These are phyloP conservation scores for Tetranychus truncatus DNA, from an alignment of 2,888 invertebrate species.

Conservation along the genomic window DNA sequence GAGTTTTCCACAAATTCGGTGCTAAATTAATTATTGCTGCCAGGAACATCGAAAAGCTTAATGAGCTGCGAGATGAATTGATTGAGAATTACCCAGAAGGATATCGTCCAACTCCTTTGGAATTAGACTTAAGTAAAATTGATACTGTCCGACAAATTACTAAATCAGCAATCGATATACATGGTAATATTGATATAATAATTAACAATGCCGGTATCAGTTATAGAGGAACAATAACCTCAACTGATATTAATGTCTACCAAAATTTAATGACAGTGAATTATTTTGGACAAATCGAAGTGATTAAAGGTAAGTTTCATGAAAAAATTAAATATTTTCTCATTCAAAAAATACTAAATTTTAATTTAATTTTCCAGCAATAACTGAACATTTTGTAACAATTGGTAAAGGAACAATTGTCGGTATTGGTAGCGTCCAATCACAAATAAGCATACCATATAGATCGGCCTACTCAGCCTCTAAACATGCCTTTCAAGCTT, in stretches of 20 bases:
- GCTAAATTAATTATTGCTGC: slow-evolving; percentile 68
- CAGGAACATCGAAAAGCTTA: slow-evolving; percentile 54
- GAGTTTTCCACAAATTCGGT: slow-evolving; percentile 61
- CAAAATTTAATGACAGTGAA: slow-evolving; percentile 48
- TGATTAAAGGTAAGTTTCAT: not conserved
- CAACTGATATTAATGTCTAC: slow-evolving; percentile 62
- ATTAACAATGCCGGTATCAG: slow-evolving; percentile 78
- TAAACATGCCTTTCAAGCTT: slow-evolving; percentile 85
- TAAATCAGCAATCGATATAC: slow-evolving; percentile 45
- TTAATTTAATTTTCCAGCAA: slow-evolving; percentile 35
- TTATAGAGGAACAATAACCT: slow-evolving; percentile 49
- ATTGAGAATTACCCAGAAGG: slow-evolving; percentile 43
- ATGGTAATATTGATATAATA: slow-evolving; percentile 63
- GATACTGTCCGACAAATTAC: slow-evolving; percentile 45
- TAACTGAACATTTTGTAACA: slow-evolving; percentile 61
- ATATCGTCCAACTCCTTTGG: slow-evolving; percentile 51
- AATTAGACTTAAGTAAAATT: slow-evolving; percentile 55
- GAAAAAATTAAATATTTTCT: too few species aligned
- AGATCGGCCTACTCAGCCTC: slow-evolving; percentile 56
- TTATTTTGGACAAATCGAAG: too few species aligned
- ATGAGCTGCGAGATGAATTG: slow-evolving; percentile 57
- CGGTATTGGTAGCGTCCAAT: slow-evolving; percentile 78
- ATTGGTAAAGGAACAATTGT: slow-evolving; percentile 59
- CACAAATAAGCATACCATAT: slow-evolving; percentile 69
- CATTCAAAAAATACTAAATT: too few species aligned